Conservation (phyloP, 1,140 invertebrate species). For the Zaprionus camerounensis region DNA sequence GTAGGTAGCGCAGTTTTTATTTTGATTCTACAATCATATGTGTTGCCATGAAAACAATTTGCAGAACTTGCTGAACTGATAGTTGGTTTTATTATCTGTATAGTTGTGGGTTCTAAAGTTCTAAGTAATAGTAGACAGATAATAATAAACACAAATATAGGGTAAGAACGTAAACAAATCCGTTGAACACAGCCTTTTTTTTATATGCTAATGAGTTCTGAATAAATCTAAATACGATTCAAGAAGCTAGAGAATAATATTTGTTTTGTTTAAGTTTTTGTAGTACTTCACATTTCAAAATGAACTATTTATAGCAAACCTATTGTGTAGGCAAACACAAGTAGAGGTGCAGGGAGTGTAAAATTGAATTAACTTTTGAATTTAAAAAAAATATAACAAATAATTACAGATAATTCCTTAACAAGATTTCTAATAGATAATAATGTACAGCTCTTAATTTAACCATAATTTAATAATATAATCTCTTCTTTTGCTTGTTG, state of each 20-base stretch:
- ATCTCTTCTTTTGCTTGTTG: neutral
- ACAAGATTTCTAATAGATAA: too few relatives aligned
- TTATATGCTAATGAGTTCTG: neutral
- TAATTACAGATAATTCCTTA: too few relatives aligned
- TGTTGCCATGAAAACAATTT: slow-evolving; percentile 1
- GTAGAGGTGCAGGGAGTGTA: too few relatives aligned
- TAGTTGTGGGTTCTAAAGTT: neutral
- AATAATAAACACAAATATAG: neutral
- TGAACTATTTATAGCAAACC: too few relatives aligned
- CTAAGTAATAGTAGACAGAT: neutral
- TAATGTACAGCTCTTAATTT: too few relatives aligned
- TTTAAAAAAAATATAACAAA: too few relatives aligned
- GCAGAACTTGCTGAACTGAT: neutral
- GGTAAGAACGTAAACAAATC: neutral
- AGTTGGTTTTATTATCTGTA: neutral
- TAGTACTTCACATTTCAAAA: too few relatives aligned
- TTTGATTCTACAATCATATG: slow-evolving; percentile 2
- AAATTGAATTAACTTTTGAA: too few relatives aligned
- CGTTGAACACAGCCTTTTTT: neutral
- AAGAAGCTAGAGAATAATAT: too few relatives aligned
- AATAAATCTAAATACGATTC: neutral
- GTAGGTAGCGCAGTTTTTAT: neutral
- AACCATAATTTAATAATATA: too few relatives aligned
- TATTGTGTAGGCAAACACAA: too few relatives aligned
- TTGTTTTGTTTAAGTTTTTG: too few relatives aligned